Evolutionary conservation across 2,888 invertebrate genomes (phyloP).

Genomic region (Scaptomyza flava): DNA sequence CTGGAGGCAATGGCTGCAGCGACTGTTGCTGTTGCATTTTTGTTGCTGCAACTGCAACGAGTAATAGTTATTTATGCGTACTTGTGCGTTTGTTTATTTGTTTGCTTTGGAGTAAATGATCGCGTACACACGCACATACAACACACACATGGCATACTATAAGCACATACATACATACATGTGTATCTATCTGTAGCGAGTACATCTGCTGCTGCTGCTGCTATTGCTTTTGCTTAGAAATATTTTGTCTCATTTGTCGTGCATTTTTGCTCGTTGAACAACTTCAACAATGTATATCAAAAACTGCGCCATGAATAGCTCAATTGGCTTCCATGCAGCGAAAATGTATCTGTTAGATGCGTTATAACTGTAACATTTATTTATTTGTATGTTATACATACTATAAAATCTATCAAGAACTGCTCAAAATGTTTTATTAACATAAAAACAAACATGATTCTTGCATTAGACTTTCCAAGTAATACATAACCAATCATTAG

Average conservation of each 20-base stretch:
- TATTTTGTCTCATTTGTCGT: conserved; percentile 59
- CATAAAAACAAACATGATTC: background rate
- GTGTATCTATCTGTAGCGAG: conserved; percentile 25
- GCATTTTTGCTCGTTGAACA: conserved; percentile 49
- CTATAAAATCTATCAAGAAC: background rate
- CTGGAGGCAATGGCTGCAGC: conserved; percentile 69
- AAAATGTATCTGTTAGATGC: background rate
- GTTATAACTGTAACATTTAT: background rate
- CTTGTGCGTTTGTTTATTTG: conserved; percentile 77
- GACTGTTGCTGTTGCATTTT: conserved; percentile 55
- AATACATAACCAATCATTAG: background rate
- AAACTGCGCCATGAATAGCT: conserved; percentile 41
- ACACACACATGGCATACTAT: conserved; percentile 5
- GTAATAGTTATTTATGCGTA: conserved; percentile 80
- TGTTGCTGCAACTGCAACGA: conserved; percentile 76
- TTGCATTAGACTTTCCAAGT: background rate
- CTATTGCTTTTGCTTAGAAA: conserved; percentile 25
- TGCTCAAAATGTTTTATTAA: background rate
- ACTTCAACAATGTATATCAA: conserved; percentile 34
- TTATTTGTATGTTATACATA: background rate
- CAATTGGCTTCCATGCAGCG: conserved; percentile 53
- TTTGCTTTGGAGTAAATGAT: conserved; percentile 81
- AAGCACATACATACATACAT: background rate
- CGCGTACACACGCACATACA: conserved; percentile 62
- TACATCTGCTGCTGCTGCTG: conserved; percentile 40